A percentile compares a stretch with the other conserved stretches of the same genome.
These are phyloP conservation scores for Ceratosolen fusciceps DNA, from an alignment of 1,140 invertebrate genomes.

Conservation along the genomic window DNA sequence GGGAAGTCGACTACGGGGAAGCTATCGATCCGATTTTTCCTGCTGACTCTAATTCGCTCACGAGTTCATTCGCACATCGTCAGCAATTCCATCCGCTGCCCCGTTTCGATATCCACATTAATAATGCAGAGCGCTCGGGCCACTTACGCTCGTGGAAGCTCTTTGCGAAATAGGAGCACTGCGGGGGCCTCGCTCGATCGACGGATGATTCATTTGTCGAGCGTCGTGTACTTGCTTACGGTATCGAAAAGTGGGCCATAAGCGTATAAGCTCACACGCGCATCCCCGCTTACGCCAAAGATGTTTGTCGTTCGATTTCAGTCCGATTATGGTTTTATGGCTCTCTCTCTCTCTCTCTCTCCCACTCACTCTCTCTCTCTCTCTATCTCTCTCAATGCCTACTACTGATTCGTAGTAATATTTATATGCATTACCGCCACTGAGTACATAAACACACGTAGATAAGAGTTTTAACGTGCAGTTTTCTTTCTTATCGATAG, in stretches of 20 bases:
- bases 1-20: not conserved
- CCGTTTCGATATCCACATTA: not conserved
- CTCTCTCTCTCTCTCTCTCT: too few species aligned
- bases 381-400: too few species aligned
- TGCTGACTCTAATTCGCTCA: not conserved
- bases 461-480: not conserved
- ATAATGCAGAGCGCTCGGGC: not conserved
- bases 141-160: not conserved
- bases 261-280: slow-evolving; percentile 12
- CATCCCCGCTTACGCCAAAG: not conserved
- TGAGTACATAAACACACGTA: not conserved
- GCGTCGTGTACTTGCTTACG: not conserved
- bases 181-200: not conserved
- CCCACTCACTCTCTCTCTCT: too few species aligned
- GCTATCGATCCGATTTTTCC: slow-evolving; percentile 10
- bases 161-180: not conserved
- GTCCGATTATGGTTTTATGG: not conserved
- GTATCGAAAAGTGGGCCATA: not conserved
- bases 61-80: not conserved
- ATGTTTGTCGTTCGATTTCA: not conserved
- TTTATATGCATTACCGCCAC: slow-evolving; percentile 1
- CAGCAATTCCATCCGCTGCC: too few species aligned
- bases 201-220: not conserved
- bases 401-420: not conserved
- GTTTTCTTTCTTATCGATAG: slow-evolving; percentile 7